Evolutionary conservation across 2,888 invertebrate species (phyloP).

Genomic region (Conops quadrifasciatus): DNA sequence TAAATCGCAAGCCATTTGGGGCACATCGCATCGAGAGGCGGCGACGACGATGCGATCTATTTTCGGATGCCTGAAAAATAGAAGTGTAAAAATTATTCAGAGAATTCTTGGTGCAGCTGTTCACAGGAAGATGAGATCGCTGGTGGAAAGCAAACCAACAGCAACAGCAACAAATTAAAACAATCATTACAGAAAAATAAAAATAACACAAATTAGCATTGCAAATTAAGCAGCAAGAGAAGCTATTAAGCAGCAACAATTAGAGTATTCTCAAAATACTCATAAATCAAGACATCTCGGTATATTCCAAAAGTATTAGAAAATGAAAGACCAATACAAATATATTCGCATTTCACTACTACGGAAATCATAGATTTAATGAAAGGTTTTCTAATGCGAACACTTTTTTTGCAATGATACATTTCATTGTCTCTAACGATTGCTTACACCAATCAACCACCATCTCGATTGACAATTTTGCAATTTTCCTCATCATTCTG

Average conservation of each 20-base stretch:
- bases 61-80: slow-evolving; percentile 14
- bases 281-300: too few relatives aligned
- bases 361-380: too few relatives aligned
- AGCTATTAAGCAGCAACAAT: too few relatives aligned
- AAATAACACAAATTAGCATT: background rate
- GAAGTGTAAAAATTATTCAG: background rate
- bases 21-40: background rate
- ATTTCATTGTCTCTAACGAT: background rate
- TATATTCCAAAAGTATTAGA: too few relatives aligned
- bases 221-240: too few relatives aligned
- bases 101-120: slow-evolving; percentile 4
- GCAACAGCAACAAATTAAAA: background rate
- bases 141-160: background rate
- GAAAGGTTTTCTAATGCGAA: too few relatives aligned
- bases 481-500: slow-evolving; percentile 1
- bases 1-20: background rate
- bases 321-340: too few relatives aligned
- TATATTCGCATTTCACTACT: too few relatives aligned
- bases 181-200: background rate
- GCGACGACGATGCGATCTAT: slow-evolving; percentile 17
- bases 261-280: too few relatives aligned
- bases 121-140: background rate
- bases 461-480: background rate
- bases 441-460: background rate
- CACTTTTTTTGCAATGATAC: background rate